Base-by-base conservation (phyloP, 2,797 vertebrate genomes). In the Neosilurus hyrtlii region DNA sequence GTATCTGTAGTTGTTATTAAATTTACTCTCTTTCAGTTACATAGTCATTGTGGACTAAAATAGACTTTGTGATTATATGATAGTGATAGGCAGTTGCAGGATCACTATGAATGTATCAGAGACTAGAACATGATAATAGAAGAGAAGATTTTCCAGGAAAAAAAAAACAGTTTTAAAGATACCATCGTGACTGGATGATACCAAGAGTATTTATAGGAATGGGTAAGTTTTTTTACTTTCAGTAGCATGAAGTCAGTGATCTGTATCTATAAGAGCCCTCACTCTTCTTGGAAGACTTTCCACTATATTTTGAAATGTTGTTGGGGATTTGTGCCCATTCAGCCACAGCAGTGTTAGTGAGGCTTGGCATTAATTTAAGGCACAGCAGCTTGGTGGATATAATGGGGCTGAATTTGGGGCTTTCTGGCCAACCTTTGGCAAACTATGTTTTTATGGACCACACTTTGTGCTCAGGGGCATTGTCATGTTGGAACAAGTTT, bases 101-200 rank as follows among this genome's bases (percentile, higher is more conserved):
- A 83, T 83, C 37, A 70, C 54, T 24, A 62, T 35, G 26, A 83
- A n/a, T 12, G 1, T 54, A 12, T 63, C 62, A 79, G 35, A 78
- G 43, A 76, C 37, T 43, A 56, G 9, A 67, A 18, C 22, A 62
- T 62, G 37, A 51, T 77, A 22, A 77, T 56, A 61, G 11, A 57
- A 56, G 37, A 61, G 49, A 57, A 77, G n/a, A n/a, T n/a, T n/a
- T n/a, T n/a, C n/a, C n/a, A n/a, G n/a, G n/a, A n/a, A n/a, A n/a
- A n/a, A n/a, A n/a, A n/a, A n/a, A n/a, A n/a, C n/a, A n/a, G n/a
- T n/a, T n/a, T n/a, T n/a, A n/a, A n/a, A n/a, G n/a, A n/a, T 24
- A n/a, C 10, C 6, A 15, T 61, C 61, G 22, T 76, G 74, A n/a
- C 35, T 75, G 5, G 6, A n/a, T 52, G n/a, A 72, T 52, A 72